Conservation (phyloP, 2,888 invertebrate genomes). For the Deilephila porcellus region DNA sequence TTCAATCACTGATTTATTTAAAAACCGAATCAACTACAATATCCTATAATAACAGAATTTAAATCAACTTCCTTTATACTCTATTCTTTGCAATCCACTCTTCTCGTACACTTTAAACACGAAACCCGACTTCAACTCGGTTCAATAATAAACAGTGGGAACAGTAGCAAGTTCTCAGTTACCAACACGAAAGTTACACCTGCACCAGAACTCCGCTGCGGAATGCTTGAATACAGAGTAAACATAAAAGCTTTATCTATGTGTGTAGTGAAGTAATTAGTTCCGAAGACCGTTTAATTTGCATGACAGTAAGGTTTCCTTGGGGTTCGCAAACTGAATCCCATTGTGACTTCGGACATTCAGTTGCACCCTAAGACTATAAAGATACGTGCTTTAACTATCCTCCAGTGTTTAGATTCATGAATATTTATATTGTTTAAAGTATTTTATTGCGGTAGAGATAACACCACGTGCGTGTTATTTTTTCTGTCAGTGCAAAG, state of each 20-base stretch:
- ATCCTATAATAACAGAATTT: too few relatives aligned
- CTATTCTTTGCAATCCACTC: neutral
- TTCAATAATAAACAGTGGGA: slow-evolving; percentile 61
- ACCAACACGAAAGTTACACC: slow-evolving; percentile 68
- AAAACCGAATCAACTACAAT: too few relatives aligned
- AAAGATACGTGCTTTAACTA: slow-evolving; percentile 56
- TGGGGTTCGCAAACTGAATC: slow-evolving; percentile 42
- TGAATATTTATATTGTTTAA: slow-evolving; percentile 63
- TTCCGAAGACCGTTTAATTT: slow-evolving; percentile 70
- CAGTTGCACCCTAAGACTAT: slow-evolving; percentile 67
- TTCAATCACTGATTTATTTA: too few relatives aligned
- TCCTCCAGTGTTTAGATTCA: slow-evolving; percentile 51
- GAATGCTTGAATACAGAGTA: slow-evolving; percentile 66
- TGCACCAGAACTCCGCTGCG: slow-evolving; percentile 63
- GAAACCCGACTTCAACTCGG: slow-evolving; percentile 29
- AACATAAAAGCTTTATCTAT: slow-evolving; percentile 69
- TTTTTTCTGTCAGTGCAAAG: too few relatives aligned
- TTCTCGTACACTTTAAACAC: neutral
- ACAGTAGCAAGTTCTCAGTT: slow-evolving; percentile 71
- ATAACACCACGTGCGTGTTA: too few relatives aligned
- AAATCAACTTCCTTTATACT: too few relatives aligned
- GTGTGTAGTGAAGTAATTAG: slow-evolving; percentile 70
- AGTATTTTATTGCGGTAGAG: neutral
- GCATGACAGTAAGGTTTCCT: slow-evolving; percentile 69
- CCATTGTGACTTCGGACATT: slow-evolving; percentile 49